Base-by-base conservation (phyloP, 2,888 invertebrate species). In the Micoletzkya japonica region DNA sequence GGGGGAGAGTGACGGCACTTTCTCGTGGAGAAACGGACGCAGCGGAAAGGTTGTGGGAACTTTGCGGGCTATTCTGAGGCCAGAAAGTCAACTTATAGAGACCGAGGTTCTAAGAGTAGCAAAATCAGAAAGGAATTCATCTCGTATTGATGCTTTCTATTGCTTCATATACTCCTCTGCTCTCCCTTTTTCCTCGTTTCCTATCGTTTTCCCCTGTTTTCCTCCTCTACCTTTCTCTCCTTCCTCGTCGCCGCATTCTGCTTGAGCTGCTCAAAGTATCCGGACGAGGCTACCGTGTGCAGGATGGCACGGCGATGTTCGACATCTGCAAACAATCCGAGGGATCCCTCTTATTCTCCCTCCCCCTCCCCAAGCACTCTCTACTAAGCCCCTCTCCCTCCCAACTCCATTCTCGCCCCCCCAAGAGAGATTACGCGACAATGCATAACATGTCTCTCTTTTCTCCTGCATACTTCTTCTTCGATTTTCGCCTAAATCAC, bases 221-320 rank as follows among this genome's bases (percentile, higher is more conserved):
- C n/a, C 6, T 14, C 2, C 4, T 24, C 3, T 4, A 50, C 50
- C 52, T 50, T 50, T 50, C 50, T 50, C 64, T 30, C 30, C 68
- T 58, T 68, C 34, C 24, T 57, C 20, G 14, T 36, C 4, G 66
- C 66, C 20, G n/a, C 26, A 26, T 58, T 68, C 28, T 68, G 58
- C 32, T 57, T 39, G 44, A 68, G n/a, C 17, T 14, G 2, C 26
- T 68, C 57, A 49, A 58, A 68, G 58, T 58, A 68, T 4, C 34
- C 44, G 24, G 20, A 20, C 10, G 44, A 17, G 32, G 37, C 28
- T 30, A 68, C n/a, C 4, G 30, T 44, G 37, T 57, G 36, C 30
- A 68, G 57, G 17, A 68, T 7, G 7, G 39, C 37, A 17, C 68
- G 57, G 26, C 68, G 57, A 1, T 26, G 57, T 14, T 57, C 68